These are phyloP conservation scores for Zootoca vivipara DNA, from an alignment of 2,113 vertebrate genomes.

Conservation along the genomic window DNA sequence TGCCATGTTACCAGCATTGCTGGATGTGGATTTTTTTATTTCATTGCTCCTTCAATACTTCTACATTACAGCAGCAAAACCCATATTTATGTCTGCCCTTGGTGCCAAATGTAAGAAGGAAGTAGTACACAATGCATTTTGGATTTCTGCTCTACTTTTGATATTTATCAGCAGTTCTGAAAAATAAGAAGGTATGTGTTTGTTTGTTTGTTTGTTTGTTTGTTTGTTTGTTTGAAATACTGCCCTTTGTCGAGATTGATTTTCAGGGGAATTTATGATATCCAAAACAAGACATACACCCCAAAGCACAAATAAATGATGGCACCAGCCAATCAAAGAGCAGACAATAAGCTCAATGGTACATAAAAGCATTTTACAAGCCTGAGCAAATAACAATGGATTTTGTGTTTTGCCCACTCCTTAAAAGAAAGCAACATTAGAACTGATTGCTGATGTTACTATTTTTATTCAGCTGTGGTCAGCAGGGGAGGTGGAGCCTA, in stretches of 20 bases:
- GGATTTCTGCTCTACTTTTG: conserved; percentile 30
- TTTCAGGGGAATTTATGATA: neutral
- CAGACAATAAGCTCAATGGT: neutral
- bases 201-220: no score
- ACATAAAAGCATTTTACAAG: neutral
- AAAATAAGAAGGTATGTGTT: neutral
- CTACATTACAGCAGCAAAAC: conserved; percentile 42
- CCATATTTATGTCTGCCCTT: conserved; percentile 26
- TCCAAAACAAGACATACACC: neutral
- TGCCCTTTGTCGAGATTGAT: neutral
- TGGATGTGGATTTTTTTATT: conserved; percentile 25
- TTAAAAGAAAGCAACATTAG: neutral
- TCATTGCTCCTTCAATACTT: conserved; percentile 57
- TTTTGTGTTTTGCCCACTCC: neutral
- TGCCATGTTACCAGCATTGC: conserved; percentile 56
- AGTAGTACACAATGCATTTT: conserved; percentile 5
- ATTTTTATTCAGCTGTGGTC: no score
- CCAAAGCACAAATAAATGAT: neutral
- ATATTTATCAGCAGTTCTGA: neutral
- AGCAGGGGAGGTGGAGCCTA: no score
- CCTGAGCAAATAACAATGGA: neutral
- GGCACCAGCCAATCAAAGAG: neutral
- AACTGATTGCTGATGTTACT: neutral
- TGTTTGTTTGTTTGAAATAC: neutral
- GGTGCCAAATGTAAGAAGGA: conserved; percentile 28